phyloP scores from a whole-genome alignment of 1,140 invertebrate genomes.

The Philotrypesis tridentata region DNA sequence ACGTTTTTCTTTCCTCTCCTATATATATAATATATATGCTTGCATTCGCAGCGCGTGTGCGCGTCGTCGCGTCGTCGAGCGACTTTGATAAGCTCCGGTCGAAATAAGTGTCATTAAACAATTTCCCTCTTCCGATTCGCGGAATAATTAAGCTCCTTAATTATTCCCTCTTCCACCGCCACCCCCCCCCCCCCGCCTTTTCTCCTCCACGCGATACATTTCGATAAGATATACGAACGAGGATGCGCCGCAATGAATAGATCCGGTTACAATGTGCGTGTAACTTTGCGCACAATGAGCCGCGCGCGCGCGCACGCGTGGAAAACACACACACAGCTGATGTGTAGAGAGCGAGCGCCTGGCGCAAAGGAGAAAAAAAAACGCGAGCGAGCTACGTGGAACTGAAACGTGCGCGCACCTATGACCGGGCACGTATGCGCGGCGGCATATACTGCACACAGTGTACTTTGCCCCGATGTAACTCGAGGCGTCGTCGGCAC shows the following conservation, averaged over 20 bases:
- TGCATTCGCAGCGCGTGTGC: no score
- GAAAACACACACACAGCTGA: no score
- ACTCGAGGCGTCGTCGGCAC: not conserved
- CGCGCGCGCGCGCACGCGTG: not conserved
- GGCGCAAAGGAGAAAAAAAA: not conserved
- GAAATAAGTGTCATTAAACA: not conserved
- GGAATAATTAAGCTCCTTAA: not conserved
- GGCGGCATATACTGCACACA: not conserved
- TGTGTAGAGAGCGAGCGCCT: not conserved
- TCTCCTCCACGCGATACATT: no score
- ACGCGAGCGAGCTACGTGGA: not conserved
- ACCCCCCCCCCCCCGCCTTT: no score
- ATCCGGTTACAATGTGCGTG: not conserved
- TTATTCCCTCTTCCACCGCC: no score
- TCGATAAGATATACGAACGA: not conserved
- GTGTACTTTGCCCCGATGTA: not conserved
- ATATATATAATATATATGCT: no score
- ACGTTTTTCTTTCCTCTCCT: not conserved
- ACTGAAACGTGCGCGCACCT: slow-evolving; percentile 10
- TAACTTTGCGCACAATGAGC: no score
- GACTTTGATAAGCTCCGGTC: not conserved
- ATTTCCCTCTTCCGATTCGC: not conserved
- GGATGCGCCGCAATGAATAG: slow-evolving; percentile 6
- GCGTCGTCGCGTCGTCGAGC: not conserved
- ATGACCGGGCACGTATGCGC: slow-evolving; percentile 13